Base-by-base conservation (phyloP, 2,888 invertebrate genomes). In the Parapristionchus giblindavisi region DNA sequence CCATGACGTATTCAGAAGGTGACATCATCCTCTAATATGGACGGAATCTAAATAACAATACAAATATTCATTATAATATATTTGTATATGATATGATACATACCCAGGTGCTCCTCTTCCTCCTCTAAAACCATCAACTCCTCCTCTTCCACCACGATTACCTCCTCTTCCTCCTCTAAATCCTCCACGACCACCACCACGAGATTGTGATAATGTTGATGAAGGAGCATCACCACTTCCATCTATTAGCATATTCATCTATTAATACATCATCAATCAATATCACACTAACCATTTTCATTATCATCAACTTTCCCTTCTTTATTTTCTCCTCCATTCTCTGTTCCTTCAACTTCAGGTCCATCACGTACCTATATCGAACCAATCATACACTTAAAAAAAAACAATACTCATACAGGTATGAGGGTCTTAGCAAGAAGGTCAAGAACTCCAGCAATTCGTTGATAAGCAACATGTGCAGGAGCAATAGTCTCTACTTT, bases 401-500 rank as follows among this genome's bases (percentile, higher is more conserved):
- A 43, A 14, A 43, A 43, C 11, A 43, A 43, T 43, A 56, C 51
- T 75, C 82, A 68, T 14, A 86, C 86, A 54, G 86, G 87, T 56
- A 82, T 79, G 74, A 86, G 73, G 21, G 85, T 79, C 63, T 84
- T 75, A 11, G 80, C 77, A 24, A 86, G 77, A 34, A 85, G 84
- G 38, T 84, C 85, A 6, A 87, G 79, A 6, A 88, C 87, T 3
- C 82, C 83, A n/a, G 87, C 80, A 11, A 88, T 82, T 36, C 88
- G 76, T 56, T 79, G 76, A 71, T 88, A 88, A 14, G 88, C 88
- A 34, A 88, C 75, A 52, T 83, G 80, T 0, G 87, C 82, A 3
- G 87, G 85, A 3, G 87, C 88, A 17, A 80, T 82, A 4, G 87
- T 86, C 77, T 88, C 88, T 36, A 81, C 83, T 38, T 85, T 85